Evolutionary conservation across 2,113 vertebrate species (phyloP).

Genomic region (Rhineura floridana): DNA sequence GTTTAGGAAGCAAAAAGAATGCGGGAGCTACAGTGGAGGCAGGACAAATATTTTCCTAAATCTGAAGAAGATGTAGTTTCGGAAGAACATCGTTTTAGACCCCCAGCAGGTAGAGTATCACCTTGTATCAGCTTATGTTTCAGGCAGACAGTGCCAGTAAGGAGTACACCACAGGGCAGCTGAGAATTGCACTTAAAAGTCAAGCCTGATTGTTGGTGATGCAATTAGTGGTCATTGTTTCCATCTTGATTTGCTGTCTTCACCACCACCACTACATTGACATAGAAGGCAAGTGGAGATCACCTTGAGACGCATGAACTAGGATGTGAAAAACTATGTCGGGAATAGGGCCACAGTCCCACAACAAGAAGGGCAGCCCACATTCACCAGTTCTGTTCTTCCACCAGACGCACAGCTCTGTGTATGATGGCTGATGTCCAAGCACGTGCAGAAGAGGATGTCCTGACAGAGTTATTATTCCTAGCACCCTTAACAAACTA

Average conservation of each 20-base stretch:
- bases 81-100: neutral
- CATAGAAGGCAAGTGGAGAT: accelerated
- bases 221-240: too few relatives aligned
- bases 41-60: constrained; percentile 36
- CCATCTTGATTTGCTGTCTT: neutral
- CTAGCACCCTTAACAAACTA: too few relatives aligned
- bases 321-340: neutral
- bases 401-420: neutral
- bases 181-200: neutral
- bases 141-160: neutral
- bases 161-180: neutral
- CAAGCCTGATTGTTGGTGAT: neutral
- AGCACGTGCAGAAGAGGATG: neutral
- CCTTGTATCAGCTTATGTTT: neutral
- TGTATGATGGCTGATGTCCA: neutral
- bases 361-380: neutral
- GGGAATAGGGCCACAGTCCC: neutral
- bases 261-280: neutral
- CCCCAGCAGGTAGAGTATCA: neutral
- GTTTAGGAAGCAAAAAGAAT: neutral
- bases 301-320: neutral
- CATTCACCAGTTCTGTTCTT: neutral
- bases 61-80: neutral
- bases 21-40: constrained; percentile 20
- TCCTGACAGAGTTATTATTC: too few relatives aligned